A percentile compares a stretch with the other conserved stretches of the same genome.
Evolutionary conservation across 2,797 vertebrate species (phyloP).

Genomic region (Falco columbarius): DNA sequence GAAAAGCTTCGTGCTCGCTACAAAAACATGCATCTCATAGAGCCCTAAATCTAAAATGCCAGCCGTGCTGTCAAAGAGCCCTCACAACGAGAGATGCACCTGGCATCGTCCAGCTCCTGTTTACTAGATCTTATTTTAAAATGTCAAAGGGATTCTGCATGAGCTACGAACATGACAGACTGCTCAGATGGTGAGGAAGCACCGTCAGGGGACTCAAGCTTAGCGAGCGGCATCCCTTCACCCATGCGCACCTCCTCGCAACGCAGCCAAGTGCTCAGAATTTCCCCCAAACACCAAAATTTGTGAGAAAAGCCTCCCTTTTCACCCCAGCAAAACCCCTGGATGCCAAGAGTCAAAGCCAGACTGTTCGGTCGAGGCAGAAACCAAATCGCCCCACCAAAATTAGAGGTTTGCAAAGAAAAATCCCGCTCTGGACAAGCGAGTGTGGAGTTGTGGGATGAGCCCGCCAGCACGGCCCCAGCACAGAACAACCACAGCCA

Average conservation of each 20-base stretch:
- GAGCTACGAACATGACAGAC: background rate
- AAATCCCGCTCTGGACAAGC: background rate
- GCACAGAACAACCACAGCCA: background rate
- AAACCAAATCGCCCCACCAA: background rate
- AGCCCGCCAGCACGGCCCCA: background rate
- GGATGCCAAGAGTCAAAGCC: background rate
- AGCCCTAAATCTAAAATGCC: slow-evolving; percentile 15
- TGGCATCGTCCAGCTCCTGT: background rate
- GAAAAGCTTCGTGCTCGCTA: background rate
- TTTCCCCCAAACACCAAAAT: background rate
- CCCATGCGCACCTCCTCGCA: background rate
- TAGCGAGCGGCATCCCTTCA: rapidly evolving
- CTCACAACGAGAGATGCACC: background rate
- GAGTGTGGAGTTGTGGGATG: rapidly evolving
- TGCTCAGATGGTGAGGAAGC: background rate
- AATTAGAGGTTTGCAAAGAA: background rate
- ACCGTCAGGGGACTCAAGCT: rapidly evolving
- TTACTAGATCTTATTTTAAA: slow-evolving; percentile 45
- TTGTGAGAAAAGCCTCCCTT: background rate
- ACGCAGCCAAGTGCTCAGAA: rapidly evolving
- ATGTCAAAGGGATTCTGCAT: slow-evolving; percentile 5
- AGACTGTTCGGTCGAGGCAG: background rate
- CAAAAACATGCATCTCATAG: background rate
- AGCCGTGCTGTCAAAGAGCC: background rate
- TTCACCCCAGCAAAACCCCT: background rate